A percentile compares a stretch with the other conserved stretches of the same genome.
Conservation (phyloP, 2,797 vertebrate species). For the Enteromius treurensis region DNA sequence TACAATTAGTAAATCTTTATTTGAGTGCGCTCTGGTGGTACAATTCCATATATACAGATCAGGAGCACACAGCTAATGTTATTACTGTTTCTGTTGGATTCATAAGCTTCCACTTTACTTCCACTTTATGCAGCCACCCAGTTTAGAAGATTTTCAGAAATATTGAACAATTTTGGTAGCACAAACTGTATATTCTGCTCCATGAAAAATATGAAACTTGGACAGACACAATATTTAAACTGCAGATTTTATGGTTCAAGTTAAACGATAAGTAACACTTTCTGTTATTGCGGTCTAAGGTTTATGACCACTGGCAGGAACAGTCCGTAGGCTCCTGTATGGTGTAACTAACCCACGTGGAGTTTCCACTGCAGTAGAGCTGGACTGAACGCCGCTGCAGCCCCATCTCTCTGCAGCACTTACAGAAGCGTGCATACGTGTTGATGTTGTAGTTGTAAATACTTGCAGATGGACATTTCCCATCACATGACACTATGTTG, state of each 20-base stretch:
- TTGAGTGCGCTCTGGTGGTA: conserved; percentile 2
- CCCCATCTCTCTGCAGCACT: conserved; percentile 95
- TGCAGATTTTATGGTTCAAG: conserved; percentile 35
- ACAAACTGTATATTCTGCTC: neutral
- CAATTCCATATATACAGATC: conserved; percentile 60
- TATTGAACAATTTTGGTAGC: conserved; percentile 1
- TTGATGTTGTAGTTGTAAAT: conserved; percentile 99
- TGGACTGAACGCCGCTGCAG: conserved; percentile 91
- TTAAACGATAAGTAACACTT: conserved; percentile 53
- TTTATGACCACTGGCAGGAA: conserved; percentile 95
- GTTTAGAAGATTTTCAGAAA: conserved; percentile 17
- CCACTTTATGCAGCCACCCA: neutral
- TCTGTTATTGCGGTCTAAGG: conserved; percentile 23
- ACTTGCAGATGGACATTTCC: conserved; percentile 96
- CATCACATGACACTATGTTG: conserved; percentile 96
- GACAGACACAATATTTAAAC: conserved; percentile 2
- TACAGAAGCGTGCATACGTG: conserved; percentile 95
- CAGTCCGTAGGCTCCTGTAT: conserved; percentile 98
- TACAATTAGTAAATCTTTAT: neutral
- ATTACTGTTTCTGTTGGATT: conserved; percentile 24
- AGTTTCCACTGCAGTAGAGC: conserved; percentile 91
- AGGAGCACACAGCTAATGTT: conserved; percentile 43
- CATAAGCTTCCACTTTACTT: conserved; percentile 5
- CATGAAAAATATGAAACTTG: neutral
- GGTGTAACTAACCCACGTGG: conserved; percentile 93